Evolutionary conservation across 1,140 invertebrate species (phyloP).

Genomic region (Hyposmocoma kahamanoa): DNA sequence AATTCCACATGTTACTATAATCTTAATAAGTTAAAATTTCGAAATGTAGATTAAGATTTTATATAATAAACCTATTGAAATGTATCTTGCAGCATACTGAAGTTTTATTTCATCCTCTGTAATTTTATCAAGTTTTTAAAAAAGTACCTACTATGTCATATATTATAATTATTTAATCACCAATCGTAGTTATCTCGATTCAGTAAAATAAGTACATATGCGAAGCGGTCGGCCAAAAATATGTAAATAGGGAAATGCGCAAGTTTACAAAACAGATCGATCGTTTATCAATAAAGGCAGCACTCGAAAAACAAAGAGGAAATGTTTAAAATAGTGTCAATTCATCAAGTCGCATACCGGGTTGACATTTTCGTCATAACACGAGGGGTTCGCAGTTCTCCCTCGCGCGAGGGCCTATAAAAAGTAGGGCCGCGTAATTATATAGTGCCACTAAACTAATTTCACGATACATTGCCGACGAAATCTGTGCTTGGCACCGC

Average conservation of each 20-base stretch:
- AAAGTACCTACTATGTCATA: too few species aligned
- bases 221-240: too few species aligned
- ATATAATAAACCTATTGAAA: constrained; percentile 72
- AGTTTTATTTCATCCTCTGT: constrained; percentile 5
- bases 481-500: constrained; percentile 71
- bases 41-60: constrained; percentile 67
- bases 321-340: constrained; percentile 63
- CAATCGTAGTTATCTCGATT: too few species aligned
- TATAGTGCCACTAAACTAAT: constrained; percentile 73
- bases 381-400: constrained; percentile 37
- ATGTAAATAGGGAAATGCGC: too few species aligned
- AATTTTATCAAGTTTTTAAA: too few species aligned
- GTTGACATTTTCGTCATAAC: constrained; percentile 71
- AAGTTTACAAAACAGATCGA: neutral
- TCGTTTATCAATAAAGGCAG: neutral
- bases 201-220: too few species aligned
- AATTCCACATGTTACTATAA: constrained; percentile 70
- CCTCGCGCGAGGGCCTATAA: constrained; percentile 40
- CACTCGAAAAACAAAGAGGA: neutral
- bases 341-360: constrained; percentile 67
- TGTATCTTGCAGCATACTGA: constrained; percentile 56
- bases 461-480: constrained; percentile 71
- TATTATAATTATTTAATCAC: too few species aligned
- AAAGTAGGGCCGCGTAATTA: constrained; percentile 66
- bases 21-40: constrained; percentile 64